Evolutionary conservation across 1,140 invertebrate genomes (phyloP).

Genomic region (Caenorhabditis remanei): DNA sequence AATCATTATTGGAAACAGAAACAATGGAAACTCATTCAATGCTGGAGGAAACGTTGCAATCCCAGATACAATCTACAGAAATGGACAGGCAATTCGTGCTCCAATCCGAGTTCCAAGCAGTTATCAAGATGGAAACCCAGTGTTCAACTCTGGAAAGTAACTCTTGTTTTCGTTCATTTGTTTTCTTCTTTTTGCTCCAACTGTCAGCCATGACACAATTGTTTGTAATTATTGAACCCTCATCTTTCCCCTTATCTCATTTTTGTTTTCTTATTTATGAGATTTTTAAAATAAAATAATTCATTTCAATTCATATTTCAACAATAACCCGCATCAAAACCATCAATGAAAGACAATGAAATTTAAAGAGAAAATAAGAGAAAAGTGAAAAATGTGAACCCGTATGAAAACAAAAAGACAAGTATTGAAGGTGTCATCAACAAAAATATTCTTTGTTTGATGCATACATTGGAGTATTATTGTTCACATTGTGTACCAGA

Average conservation of each 20-base stretch:
- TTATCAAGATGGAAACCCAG: conserved; percentile 49
- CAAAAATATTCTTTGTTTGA: conserved; percentile 49
- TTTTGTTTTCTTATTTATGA: conserved; percentile 36
- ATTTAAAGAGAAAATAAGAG: background rate
- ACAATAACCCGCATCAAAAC: background rate
- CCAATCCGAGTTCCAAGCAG: conserved; percentile 48
- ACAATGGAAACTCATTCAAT: background rate
- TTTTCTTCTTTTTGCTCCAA: background rate
- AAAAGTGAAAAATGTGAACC: conserved; percentile 26
- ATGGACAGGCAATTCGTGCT: conserved; percentile 24
- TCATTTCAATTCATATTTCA: background rate
- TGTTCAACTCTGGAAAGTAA: conserved; percentile 47
- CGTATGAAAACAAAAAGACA: background rate
- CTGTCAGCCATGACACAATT: conserved; percentile 1
- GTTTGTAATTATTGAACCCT: conserved; percentile 52
- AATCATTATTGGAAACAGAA: conserved; percentile 42
- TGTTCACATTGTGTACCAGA: conserved; percentile 14
- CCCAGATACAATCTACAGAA: conserved; percentile 37
- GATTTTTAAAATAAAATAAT: conserved; percentile 32
- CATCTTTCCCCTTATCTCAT: conserved; percentile 22
- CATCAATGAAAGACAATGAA: conserved; percentile 42
- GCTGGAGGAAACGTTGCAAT: conserved; percentile 19
- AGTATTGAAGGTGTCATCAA: background rate
- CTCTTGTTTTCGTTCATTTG: background rate
- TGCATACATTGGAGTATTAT: background rate